phyloP scores from a whole-genome alignment of 2,888 invertebrate species.

The Drosophila prostipennis region DNA sequence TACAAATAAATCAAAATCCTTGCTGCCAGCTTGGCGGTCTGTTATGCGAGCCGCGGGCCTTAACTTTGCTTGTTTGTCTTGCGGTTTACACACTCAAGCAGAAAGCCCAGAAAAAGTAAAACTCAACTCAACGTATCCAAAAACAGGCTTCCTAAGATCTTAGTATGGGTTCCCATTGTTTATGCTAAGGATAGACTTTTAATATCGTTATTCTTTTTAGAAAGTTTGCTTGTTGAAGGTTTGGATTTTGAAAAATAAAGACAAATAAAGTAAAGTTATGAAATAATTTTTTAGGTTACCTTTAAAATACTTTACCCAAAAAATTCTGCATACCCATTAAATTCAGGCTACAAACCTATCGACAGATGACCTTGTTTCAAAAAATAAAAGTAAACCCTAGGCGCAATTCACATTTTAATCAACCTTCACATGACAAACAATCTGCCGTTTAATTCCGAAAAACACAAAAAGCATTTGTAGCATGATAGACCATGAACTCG shows the following conservation, averaged over 20 bases:
- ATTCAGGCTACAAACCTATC: background rate
- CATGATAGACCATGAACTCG: slow-evolving; percentile 13
- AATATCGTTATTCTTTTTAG: too few species aligned
- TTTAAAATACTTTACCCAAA: too few species aligned
- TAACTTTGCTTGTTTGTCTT: slow-evolving; percentile 58
- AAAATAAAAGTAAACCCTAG: background rate
- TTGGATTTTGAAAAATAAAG: too few species aligned
- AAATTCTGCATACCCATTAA: background rate
- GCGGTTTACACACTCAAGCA: slow-evolving; percentile 44
- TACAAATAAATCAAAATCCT: slow-evolving; percentile 72
- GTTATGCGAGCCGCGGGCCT: slow-evolving; percentile 60
- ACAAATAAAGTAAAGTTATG: too few species aligned
- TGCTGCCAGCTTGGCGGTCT: slow-evolving; percentile 58
- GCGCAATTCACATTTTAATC: background rate
- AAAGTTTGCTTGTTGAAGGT: too few species aligned
- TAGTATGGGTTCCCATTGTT: background rate
- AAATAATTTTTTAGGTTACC: too few species aligned
- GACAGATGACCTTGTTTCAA: background rate
- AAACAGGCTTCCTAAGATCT: slow-evolving; percentile 1
- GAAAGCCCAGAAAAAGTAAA: background rate
- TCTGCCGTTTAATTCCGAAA: slow-evolving; percentile 21
- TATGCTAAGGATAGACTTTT: background rate
- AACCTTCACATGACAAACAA: slow-evolving; percentile 24
- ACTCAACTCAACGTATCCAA: background rate
- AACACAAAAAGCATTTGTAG: slow-evolving; percentile 40